Evolutionary conservation across 2,888 invertebrate species (phyloP).

Genomic region (Phengaris alcon): DNA sequence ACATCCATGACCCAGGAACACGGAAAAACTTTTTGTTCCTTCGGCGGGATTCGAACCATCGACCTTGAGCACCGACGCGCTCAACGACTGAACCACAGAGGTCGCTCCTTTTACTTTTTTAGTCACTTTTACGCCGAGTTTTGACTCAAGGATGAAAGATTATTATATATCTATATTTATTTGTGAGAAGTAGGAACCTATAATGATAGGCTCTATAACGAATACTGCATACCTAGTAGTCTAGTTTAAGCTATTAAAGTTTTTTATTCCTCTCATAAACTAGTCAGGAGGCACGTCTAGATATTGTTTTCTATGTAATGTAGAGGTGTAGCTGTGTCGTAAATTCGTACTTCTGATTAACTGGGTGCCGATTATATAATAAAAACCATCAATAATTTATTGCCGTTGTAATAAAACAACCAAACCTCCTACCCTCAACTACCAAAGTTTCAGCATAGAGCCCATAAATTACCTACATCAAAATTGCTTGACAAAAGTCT

Average conservation of each 20-base stretch:
- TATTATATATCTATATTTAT: too few relatives aligned
- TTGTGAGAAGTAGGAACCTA: too few relatives aligned
- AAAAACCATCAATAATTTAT: conserved; percentile 19
- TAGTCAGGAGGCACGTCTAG: neutral
- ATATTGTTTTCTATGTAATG: neutral
- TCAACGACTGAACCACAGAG: too few relatives aligned
- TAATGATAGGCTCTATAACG: too few relatives aligned
- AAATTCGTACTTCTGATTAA: neutral
- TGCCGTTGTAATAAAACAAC: neutral
- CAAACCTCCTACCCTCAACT: neutral
- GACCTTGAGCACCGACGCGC: too few relatives aligned
- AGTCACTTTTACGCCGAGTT: too few relatives aligned
- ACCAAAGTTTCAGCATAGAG: neutral
- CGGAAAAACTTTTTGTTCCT: too few relatives aligned
- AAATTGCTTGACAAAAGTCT: neutral
- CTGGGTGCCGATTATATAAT: neutral
- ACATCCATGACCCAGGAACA: too few relatives aligned
- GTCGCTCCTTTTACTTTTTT: too few relatives aligned
- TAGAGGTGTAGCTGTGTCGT: neutral
- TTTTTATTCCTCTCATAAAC: neutral
- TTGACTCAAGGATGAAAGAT: too few relatives aligned
- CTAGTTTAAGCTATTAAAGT: neutral
- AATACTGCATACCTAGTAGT: too few relatives aligned
- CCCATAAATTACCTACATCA: neutral
- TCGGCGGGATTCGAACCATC: too few relatives aligned